Evolutionary conservation across 2,888 invertebrate species (phyloP).

Genomic region (Pachymerium ferrugineum): DNA sequence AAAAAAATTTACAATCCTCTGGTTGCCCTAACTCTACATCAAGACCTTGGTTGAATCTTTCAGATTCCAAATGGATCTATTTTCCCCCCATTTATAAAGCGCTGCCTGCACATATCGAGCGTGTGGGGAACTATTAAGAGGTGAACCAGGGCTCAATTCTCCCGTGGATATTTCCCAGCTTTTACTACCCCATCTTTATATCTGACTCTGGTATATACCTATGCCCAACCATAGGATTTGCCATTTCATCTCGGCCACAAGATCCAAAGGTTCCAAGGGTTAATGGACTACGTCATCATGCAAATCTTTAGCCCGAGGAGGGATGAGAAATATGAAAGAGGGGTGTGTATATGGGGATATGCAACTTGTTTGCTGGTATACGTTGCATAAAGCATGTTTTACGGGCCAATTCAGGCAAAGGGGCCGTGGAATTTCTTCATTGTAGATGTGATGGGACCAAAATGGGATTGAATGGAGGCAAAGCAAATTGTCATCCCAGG

Average conservation of each 20-base stretch:
- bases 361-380: conserved; percentile 17
- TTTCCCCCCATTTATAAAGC: conserved; percentile 25
- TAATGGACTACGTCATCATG: conserved; percentile 20
- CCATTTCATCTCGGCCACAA: conserved; percentile 19
- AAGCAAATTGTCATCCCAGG: neutral
- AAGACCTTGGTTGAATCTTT: neutral
- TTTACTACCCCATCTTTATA: conserved; percentile 27
- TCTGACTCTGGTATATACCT: conserved; percentile 10
- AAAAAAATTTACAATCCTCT: neutral
- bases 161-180: neutral
- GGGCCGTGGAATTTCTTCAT: neutral
- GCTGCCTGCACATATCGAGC: conserved; percentile 15
- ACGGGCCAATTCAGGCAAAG: conserved; percentile 27
- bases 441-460: neutral
- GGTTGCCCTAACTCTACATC: neutral
- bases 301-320: conserved; percentile 11
- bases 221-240: conserved; percentile 1
- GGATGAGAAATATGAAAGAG: neutral
- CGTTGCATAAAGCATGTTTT: conserved; percentile 25
- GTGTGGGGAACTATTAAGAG: conserved; percentile 24
- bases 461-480: neutral
- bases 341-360: neutral
- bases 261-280: conserved; percentile 15
- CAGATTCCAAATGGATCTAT: conserved; percentile 17
- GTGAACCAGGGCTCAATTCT: neutral